These are phyloP conservation scores for Agapornis canus DNA, from an alignment of 2,797 vertebrate genomes.

Conservation along the genomic window DNA sequence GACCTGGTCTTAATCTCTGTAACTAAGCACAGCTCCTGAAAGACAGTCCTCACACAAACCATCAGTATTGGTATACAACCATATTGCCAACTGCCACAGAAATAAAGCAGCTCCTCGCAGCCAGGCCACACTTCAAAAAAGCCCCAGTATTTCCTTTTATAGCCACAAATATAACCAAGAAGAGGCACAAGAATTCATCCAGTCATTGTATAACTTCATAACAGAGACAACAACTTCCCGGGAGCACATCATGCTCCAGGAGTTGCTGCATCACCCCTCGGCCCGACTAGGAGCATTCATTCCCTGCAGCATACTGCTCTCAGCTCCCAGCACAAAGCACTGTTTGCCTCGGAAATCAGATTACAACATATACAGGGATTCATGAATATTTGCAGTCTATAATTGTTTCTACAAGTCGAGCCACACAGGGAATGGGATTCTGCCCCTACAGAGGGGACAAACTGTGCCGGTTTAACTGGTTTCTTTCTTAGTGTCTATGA, in stretches of 20 bases:
- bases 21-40: background rate
- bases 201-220: background rate
- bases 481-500: conserved; percentile 9
- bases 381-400: conserved; percentile 74
- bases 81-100: background rate
- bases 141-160: background rate
- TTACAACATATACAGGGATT: conserved; percentile 58
- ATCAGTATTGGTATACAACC: background rate
- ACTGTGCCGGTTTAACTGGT: conserved; percentile 57
- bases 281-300: conserved; percentile 20
- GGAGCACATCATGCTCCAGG: background rate
- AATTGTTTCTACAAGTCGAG: conserved; percentile 67
- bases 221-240: conserved; percentile 12
- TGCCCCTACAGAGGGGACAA: background rate
- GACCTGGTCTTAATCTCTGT: background rate
- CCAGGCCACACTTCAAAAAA: background rate
- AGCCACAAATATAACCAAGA: background rate
- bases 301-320: conserved; percentile 14
- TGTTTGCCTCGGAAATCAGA: conserved; percentile 71
- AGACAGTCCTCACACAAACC: background rate
- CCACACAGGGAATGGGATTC: background rate
- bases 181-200: background rate
- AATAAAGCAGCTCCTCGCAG: background rate
- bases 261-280: background rate
- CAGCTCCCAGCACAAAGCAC: background rate